Evolutionary conservation across 2,113 vertebrate genomes (phyloP), one percentile per base, ranked within the genome.

Genomic region (Sceloporus tristichus): DNA sequence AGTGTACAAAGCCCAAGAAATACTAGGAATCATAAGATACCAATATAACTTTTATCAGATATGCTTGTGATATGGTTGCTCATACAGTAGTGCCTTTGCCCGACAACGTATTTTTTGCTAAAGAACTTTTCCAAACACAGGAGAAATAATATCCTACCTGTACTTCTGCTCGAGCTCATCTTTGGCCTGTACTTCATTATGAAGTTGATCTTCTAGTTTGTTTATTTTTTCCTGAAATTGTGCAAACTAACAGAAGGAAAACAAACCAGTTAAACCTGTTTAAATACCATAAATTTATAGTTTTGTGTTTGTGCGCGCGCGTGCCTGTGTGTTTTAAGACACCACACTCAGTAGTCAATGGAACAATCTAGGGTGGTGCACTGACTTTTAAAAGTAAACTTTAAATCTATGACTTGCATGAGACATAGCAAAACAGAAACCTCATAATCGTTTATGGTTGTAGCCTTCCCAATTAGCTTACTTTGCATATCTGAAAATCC

Each of bases 121-220:
- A 53, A 86, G 65, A 85, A 90, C 66, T 53, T 75, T 10, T 85
- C 2, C 38, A 75, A 85, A 70, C 8, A 86, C 16, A 56, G 19
- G 4, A 6, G 1, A 11, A 65, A 68, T 78, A 90, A 90, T 88
- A n/a, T 89, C 95, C 27, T 97, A 99, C 99, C 96, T 98, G 97
- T 93, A 98, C 79, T 98, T 99, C 93, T 98, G 97, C 88, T 99
- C 98, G 19, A 99, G 85, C 40, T 99, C 98, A 62, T 98, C 98
- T 97, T 97, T 99, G 95, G 96, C 96, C 96, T 98, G 98, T 83
- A 98, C 96, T 94, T 99, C 98, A 56, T 95, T 98, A 87, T 95
- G 98, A 81, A 99, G 97, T 91, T 98, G 98, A 89, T 98, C 97
- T 96, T 99, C 98, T 85, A 99, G 93, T 66, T 96, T 96, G 89